phyloP scores from a whole-genome alignment of 2,797 vertebrate genomes.

The Saxicola maurus region DNA sequence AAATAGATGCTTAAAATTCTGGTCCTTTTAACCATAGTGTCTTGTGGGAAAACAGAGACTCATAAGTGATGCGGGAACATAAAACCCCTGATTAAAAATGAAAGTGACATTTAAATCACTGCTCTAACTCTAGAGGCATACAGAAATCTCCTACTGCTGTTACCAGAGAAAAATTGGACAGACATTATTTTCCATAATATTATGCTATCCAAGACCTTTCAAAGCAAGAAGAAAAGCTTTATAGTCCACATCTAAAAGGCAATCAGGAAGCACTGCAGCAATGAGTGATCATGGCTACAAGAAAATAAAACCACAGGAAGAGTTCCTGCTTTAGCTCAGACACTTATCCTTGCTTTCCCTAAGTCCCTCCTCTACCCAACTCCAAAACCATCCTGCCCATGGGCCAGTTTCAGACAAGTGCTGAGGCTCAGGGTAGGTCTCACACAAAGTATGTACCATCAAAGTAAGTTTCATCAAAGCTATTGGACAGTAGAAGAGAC shows the following conservation, averaged over 20 bases:
- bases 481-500: not conserved
- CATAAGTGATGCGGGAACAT: not conserved
- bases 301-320: not conserved
- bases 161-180: not conserved
- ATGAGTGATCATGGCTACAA: not conserved
- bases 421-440: not conserved
- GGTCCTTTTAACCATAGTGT: fast-evolving
- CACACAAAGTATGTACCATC: not conserved
- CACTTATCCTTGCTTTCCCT: not conserved
- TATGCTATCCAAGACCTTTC: not conserved
- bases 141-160: not conserved
- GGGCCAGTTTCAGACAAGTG: not conserved
- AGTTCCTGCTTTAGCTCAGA: not conserved
- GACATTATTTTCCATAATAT: not conserved
- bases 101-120: not conserved
- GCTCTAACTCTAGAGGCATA: not conserved
- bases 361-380: not conserved
- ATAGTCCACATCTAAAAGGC: not conserved
- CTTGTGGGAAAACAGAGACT: not conserved
- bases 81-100: not conserved
- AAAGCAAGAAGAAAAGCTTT: not conserved
- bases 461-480: not conserved
- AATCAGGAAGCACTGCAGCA: not conserved
- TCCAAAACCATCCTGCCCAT: not conserved
- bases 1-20: not conserved